phyloP scores from a whole-genome alignment of 2,113 vertebrate species.

The Cinclus mexicanus region DNA sequence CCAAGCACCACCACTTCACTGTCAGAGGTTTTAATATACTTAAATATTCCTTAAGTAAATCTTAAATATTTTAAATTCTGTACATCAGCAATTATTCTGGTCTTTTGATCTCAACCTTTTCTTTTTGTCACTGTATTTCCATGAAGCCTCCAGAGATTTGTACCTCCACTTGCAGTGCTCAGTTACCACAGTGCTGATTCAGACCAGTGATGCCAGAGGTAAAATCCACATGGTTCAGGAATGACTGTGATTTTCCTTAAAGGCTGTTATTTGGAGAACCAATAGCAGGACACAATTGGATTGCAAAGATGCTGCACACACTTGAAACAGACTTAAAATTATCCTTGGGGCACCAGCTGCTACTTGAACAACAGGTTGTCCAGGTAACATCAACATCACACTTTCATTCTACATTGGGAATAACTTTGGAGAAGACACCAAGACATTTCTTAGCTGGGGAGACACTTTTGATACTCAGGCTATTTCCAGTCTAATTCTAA shows the following conservation, averaged over 20 bases:
- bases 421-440: background rate
- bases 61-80: constrained; percentile 14
- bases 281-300: background rate
- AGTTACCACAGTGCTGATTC: background rate
- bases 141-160: background rate
- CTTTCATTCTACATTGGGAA: background rate
- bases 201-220: background rate
- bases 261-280: background rate
- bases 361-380: background rate
- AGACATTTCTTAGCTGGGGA: background rate
- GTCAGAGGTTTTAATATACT: background rate
- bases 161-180: background rate
- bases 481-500: background rate
- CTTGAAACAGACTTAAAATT: background rate
- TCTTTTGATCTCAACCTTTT: background rate
- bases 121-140: background rate
- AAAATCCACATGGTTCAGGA: background rate
- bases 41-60: constrained; percentile 11
- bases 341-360: background rate
- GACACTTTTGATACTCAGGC: background rate
- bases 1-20: background rate
- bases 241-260: background rate
- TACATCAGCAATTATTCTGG: background rate
- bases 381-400: background rate
- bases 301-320: background rate